Conservation (phyloP, 2,888 invertebrate genomes). For the Tillus elongatus region DNA sequence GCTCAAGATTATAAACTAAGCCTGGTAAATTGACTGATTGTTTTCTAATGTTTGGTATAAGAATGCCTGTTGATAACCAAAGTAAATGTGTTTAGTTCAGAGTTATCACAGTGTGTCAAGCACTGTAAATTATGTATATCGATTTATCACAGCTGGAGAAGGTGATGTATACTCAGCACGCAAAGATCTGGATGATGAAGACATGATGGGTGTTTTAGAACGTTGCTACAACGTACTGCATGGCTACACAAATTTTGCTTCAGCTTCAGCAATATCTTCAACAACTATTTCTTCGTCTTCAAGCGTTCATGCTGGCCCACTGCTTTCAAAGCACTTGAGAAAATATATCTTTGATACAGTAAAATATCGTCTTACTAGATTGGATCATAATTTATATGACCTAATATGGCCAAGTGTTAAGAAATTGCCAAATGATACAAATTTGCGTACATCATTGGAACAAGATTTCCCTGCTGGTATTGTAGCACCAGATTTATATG, state of each 20-base stretch:
- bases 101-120: no score
- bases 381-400: constrained; percentile 81
- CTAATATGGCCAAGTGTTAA: constrained; percentile 84
- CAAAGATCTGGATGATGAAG: constrained; percentile 59
- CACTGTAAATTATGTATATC: no score
- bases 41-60: no score
- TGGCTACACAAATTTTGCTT: constrained; percentile 50
- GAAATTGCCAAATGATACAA: constrained; percentile 56
- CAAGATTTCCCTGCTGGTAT: constrained; percentile 68
- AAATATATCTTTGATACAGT: constrained; percentile 63
- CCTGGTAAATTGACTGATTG: no score
- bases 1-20: no score
- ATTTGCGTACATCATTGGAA: constrained; percentile 50
- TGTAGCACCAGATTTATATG: constrained; percentile 77
- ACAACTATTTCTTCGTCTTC: constrained; percentile 21
- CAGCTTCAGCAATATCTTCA: constrained; percentile 48
- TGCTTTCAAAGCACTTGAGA: constrained; percentile 67
- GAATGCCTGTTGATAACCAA: no score
- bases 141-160: constrained; percentile 6
- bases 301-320: constrained; percentile 40
- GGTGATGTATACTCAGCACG: constrained; percentile 67
- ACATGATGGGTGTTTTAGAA: constrained; percentile 63
- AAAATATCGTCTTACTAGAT: constrained; percentile 66
- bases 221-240: constrained; percentile 64
- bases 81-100: no score